Evolutionary conservation across 2,113 vertebrate genomes (phyloP), one percentile per base, ranked within the genome.

Genomic region (Bostrychus sinensis): DNA sequence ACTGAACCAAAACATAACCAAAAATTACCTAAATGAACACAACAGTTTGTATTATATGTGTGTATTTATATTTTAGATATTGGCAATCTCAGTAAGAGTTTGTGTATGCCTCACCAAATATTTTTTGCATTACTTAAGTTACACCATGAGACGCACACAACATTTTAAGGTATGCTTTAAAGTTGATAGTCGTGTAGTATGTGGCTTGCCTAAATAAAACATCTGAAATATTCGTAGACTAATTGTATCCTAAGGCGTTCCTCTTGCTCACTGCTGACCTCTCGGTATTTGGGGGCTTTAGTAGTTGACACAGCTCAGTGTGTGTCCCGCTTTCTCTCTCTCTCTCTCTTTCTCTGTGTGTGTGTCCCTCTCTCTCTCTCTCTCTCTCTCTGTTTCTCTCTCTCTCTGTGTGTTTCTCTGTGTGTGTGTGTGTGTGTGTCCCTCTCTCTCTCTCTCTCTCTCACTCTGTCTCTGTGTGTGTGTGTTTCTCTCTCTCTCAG

Each of bases 201-300:
- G 14, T 11, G 42, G 19, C 42, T 9, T 22, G 45, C 22, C 12
- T 13, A 32, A 19, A 23, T 23, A 23, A 13, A 48, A 11, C 4
- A 5, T 25, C 3, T 25, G 5, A 48, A 25, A 14, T 25, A 32
- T 42, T n/a, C 6, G 42, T 48, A 12, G 10, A 48, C 11, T 48
- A 32, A 45, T 22, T 20, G 42, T 19, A 3, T 45, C 23, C 6
- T 28, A n/a, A 51, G 7, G 2, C 42, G 19, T 42, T 45, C n/a
- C 3, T 62, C 38, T 63, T 41, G 25, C 14, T 51, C 42, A 16
- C 26, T 57, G 53, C 11, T 34, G 20, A 65, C 43, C 56, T 58
- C 70, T 70, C 30, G 8, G 46, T 63, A 50, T 39, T 66, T 38
- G 65, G 55, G 67, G 55, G n/a, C n/a, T n/a, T 64, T 54, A 51